Base-by-base conservation (phyloP, 1,140 invertebrate genomes). In the Helicoverpa zea region DNA sequence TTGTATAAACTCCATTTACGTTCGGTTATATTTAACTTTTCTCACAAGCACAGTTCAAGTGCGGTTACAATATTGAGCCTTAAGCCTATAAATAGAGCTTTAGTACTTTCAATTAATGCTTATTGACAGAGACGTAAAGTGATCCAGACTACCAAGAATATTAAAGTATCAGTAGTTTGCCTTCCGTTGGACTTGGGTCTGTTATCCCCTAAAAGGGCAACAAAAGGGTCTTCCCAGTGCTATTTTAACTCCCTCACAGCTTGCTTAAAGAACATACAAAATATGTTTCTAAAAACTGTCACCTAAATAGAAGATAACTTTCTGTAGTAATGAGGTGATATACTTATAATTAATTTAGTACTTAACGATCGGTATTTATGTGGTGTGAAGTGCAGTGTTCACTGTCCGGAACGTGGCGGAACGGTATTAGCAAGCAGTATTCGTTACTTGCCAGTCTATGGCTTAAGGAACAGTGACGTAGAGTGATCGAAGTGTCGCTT, bases 61-160 rank as follows among this genome's bases (percentile, higher is more conserved):
- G 61, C 23, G 75, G 59, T 77, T 77, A 77, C 64, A 35, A 64
- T 54, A 77, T 66, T 77, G 51, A 77, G 51, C 75, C 59, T 64
- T 77, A 64, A 18, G 14, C 18, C 14, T 73, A 56, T 58, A 35
- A 56, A 73, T 56, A 58, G 23, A 72, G 18, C 29, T 58, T 18
- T 18, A 66, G n/a, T 23, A 30, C 18, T 70, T 70, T 70, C 66
- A 49, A 70, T 18, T 70, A 49, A 66, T 47, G 23, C n/a, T 2
- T 66, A 49, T 66, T 43, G 43, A 10, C 11, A 59, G 11, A 35
- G 35, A 35, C 35, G 35, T 35, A 35, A 56, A 10, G 12, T 29
- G 58, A 59, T 13, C 14, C 12, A 47, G 30, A 70, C 47, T 66
- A 12, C 18, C n/a, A 66, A 43, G 30, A 64, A 64, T 47, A 64